Evolutionary conservation across 2,113 vertebrate species (phyloP).

Genomic region (Odobenus rosmarus): DNA sequence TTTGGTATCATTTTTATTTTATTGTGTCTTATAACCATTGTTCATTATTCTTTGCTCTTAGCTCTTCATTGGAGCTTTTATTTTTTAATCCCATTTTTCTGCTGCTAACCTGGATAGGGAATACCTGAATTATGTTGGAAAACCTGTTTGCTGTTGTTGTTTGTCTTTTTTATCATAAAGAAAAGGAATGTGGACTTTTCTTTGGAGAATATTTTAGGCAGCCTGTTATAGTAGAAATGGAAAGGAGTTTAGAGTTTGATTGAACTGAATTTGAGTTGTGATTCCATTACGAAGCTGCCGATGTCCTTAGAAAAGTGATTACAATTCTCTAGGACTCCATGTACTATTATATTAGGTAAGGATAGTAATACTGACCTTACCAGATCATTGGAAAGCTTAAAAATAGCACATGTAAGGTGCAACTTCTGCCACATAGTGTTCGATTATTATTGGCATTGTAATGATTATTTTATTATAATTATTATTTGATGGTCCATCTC

Average conservation of each 20-base stretch:
- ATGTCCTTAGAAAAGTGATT: not conserved
- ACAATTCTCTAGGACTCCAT: not conserved
- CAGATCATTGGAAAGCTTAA: not conserved
- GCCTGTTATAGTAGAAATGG: not conserved
- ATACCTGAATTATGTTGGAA: not conserved
- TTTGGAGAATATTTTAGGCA: not conserved
- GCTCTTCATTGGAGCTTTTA: not conserved
- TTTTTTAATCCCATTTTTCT: not conserved
- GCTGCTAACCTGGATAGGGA: not conserved
- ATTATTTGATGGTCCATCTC: not conserved
- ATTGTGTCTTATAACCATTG: not conserved
- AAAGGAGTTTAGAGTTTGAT: not conserved
- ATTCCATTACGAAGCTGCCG: not conserved
- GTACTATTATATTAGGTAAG: not conserved
- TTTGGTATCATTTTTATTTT: not conserved
- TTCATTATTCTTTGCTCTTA: not conserved
- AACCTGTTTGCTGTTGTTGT: not conserved
- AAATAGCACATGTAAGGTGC: not conserved
- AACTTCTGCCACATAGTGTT: fast-evolving
- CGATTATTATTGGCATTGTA: not conserved
- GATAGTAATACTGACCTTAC: not conserved
- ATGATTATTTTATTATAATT: not conserved
- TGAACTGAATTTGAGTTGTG: not conserved
- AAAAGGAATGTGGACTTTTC: not conserved
- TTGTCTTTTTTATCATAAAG: not conserved